Evolutionary conservation across 2,113 vertebrate species (phyloP), one percentile per base, ranked within the genome.

Genomic region (Todiramphus chloris): DNA sequence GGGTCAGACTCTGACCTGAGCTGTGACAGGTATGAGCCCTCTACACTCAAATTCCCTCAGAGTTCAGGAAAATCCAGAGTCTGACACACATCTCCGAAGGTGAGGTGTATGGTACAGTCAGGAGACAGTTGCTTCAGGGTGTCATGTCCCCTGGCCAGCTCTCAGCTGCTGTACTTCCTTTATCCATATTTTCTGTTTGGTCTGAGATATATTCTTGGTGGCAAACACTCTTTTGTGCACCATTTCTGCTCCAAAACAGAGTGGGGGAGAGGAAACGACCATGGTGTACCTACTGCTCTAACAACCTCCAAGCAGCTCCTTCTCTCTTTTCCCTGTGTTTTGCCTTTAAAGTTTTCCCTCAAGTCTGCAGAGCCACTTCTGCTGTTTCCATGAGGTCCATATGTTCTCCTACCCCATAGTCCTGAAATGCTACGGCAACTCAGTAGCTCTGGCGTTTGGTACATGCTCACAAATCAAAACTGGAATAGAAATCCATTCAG

Each of bases 391-490:
- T 13, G 10, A 86, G 30, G 30, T 63, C 39, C 9, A 3, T 30
- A 8, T 1, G 2, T 41, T 2, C 33, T 7, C 7, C 7, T 9
- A 28, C 0, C 2, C 19, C 2, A 0, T 25, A 59, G 46, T 59
- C 41, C 30, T 73, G n/a, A 55, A 25, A 37, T 76, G 76, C n/a
- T 68, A 8, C 2, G 1, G 28, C 25, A 18, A 24, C 31, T 64
- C 0, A 0, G 27, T 9, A 76, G 16, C 46, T 66, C 81, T 21
- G 33, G 13, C 13, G 19, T 56, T 87, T 78, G 56, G 60, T 68
- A 33, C 30, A 82, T 59, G 7, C 37, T 55, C 75, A 79, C 9
- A n/a, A 56, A 37, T n/a, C 33, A 91, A 84, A 89, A 64, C 11
- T 15, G 28, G 16, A 35, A 48, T 4, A 83, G 44, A 81, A 85